Conservation (phyloP, 2,797 vertebrate genomes). For the Myioborus miniatus region DNA sequence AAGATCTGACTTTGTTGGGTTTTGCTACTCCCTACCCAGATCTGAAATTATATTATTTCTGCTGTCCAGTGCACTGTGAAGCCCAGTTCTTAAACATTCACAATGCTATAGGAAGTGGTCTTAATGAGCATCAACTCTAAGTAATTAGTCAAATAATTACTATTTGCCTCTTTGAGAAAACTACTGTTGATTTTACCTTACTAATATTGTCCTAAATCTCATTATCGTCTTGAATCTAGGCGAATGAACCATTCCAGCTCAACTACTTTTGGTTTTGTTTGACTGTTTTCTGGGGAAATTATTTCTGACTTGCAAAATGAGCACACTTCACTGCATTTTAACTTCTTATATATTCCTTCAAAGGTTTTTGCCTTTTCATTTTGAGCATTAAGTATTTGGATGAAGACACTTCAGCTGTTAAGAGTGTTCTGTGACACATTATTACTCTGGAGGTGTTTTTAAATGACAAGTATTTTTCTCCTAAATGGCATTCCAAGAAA, state of each 20-base stretch:
- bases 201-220: neutral
- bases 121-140: neutral
- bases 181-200: neutral
- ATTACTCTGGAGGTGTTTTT: neutral
- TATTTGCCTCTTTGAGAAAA: neutral
- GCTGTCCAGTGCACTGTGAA: neutral
- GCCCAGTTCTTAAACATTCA: neutral
- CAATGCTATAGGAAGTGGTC: neutral
- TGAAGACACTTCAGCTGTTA: neutral
- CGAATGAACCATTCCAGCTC: neutral
- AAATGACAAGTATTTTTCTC: neutral
- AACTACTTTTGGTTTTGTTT: neutral
- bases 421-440: neutral
- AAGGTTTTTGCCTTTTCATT: neutral
- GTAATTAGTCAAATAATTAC: neutral
- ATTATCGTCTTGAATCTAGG: neutral
- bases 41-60: neutral
- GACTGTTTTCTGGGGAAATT: neutral
- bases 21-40: neutral
- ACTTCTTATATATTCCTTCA: neutral
- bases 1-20: neutral
- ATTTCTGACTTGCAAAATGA: neutral
- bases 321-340: neutral
- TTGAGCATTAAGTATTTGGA: neutral
- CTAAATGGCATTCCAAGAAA: neutral